These are phyloP conservation scores for roundworm (Caenorhabditis elegans) DNA, from an alignment of 1,140 invertebrate genomes.

Conservation along the genomic window DNA sequence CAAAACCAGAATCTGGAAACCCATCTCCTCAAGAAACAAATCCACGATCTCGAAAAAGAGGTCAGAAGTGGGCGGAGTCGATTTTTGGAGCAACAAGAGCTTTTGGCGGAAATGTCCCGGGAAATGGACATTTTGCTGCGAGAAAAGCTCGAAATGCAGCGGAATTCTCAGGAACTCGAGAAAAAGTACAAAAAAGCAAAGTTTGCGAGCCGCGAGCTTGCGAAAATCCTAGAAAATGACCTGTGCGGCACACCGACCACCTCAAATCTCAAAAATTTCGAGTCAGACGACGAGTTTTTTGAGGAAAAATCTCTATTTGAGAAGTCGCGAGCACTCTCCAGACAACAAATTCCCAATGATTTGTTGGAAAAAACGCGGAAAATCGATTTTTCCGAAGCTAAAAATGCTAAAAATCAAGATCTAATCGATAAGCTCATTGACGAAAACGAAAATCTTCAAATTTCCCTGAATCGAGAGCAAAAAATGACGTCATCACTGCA, in stretches of 20 bases:
- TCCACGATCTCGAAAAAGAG: slow-evolving; percentile 5
- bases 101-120: background rate
- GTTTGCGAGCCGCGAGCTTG: background rate
- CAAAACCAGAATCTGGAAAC: background rate
- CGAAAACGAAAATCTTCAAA: background rate
- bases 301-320: background rate
- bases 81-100: slow-evolving; percentile 21
- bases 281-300: background rate
- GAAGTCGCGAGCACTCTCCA: background rate
- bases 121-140: background rate
- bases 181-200: slow-evolving; percentile 20
- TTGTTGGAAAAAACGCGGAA: background rate
- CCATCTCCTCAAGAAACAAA: background rate
- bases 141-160: background rate
- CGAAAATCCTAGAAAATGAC: slow-evolving; percentile 2
- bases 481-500: background rate
- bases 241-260: background rate
- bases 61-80: background rate
- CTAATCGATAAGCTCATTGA: background rate
- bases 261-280: background rate
- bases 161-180: background rate
- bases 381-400: background rate
- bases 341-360: background rate
- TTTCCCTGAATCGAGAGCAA: background rate
- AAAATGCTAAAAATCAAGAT: background rate